Conservation (phyloP, 2,888 invertebrate genomes). For the Lasioglossum calceatum region DNA sequence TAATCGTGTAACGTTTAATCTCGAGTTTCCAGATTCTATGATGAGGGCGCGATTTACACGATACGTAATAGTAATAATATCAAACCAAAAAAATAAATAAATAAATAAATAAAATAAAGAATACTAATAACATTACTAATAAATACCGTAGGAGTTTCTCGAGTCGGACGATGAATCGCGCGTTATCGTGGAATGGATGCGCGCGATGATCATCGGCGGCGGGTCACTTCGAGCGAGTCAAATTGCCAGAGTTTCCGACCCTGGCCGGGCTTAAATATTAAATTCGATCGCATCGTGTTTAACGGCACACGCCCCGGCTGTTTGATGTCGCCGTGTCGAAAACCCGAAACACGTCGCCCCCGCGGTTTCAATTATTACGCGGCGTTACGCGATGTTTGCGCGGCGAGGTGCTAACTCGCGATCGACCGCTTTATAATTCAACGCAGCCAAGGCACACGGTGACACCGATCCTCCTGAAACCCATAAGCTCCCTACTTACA, state of each 20-base stretch:
- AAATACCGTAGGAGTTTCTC: slow-evolving; percentile 26
- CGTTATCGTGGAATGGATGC: neutral
- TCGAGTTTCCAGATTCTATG: slow-evolving; percentile 48
- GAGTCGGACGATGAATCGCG: neutral
- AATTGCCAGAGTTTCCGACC: neutral
- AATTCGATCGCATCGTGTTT: neutral
- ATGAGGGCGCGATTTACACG: slow-evolving; percentile 18
- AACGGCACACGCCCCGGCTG: neutral
- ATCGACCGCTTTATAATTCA: slow-evolving; percentile 45
- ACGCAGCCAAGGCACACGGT: neutral
- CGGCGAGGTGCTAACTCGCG: slow-evolving; percentile 35
- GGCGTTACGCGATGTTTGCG: slow-evolving; percentile 44
- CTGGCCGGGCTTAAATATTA: neutral
- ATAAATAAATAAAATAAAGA: neutral
- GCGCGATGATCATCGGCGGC: neutral
- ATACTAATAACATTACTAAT: slow-evolving; percentile 28
- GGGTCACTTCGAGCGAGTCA: neutral
- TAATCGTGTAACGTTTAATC: slow-evolving; percentile 59
- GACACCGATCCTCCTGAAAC: slow-evolving; percentile 9
- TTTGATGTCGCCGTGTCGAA: slow-evolving; percentile 10
- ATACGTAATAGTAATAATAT: slow-evolving; percentile 20
- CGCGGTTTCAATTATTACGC: slow-evolving; percentile 55
- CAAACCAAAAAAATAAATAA: neutral
- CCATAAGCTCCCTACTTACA: neutral
- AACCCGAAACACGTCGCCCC: neutral